phyloP scores from a whole-genome alignment of 2,113 vertebrate genomes.

The Trochalopteron elliotii region DNA sequence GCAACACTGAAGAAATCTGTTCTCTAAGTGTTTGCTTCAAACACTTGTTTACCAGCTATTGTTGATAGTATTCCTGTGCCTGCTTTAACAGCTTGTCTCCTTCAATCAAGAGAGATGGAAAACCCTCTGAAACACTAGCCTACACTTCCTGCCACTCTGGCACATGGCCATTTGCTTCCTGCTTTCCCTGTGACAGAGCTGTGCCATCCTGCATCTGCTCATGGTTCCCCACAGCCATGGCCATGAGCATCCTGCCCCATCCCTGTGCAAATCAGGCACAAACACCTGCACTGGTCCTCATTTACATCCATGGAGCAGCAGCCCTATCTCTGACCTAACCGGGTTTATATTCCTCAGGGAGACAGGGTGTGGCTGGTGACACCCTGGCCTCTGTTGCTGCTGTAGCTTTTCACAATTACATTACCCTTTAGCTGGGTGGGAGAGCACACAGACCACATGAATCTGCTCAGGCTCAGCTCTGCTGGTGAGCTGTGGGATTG shows the following conservation, averaged over 20 bases:
- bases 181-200: background rate
- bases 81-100: background rate
- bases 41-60: background rate
- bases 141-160: background rate
- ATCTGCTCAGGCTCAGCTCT: background rate
- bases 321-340: background rate
- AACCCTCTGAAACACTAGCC: background rate
- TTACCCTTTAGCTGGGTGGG: background rate
- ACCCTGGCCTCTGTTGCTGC: background rate
- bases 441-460: background rate
- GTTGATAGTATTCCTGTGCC: background rate
- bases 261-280: background rate
- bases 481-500: background rate
- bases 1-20: background rate
- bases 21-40: background rate
- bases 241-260: background rate
- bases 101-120: background rate
- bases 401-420: background rate
- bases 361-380: background rate
- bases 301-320: background rate
- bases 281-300: background rate
- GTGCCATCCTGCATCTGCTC: background rate
- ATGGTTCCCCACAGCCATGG: background rate
- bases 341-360: background rate
- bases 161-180: background rate